Percentiles rank a stretch among this genome's conserved stretches.
Evolutionary conservation across 2,113 vertebrate species (phyloP).

Genomic region (Scophthalmus maximus): DNA sequence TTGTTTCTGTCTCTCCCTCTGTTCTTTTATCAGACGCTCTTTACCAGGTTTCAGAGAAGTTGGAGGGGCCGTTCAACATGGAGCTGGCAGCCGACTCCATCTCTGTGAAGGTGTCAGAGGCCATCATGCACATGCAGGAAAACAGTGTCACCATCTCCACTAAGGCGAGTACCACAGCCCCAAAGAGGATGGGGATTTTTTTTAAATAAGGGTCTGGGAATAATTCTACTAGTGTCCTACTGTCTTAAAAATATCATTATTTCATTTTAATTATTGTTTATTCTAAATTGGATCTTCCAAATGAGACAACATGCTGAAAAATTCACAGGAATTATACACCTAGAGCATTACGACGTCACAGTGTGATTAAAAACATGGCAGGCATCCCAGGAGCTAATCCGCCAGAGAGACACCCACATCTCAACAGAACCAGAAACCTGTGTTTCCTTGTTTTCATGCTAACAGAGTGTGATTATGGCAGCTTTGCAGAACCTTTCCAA

Average conservation of each 20-base stretch:
- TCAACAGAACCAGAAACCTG: constrained; percentile 9
- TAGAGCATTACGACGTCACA: constrained; percentile 10
- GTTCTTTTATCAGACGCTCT: constrained; percentile 81
- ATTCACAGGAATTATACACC: constrained; percentile 7
- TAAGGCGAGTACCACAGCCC: too few species aligned
- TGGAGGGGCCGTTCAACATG: constrained; percentile 89
- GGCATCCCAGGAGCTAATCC: constrained; percentile 45
- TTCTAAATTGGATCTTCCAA: constrained; percentile 24
- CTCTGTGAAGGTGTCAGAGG: constrained; percentile 90
- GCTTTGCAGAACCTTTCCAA: background rate
- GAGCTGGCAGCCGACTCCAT: constrained; percentile 89
- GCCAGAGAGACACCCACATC: constrained; percentile 58
- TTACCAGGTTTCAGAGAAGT: constrained; percentile 86
- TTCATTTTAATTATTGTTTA: constrained; percentile 15
- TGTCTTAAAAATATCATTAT: constrained; percentile 13
- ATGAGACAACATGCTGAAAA: constrained; percentile 22
- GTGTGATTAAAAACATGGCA: constrained; percentile 54
- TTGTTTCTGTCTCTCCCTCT: constrained; percentile 9
- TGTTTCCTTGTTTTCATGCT: constrained; percentile 6
- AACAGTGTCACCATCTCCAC: constrained; percentile 87
- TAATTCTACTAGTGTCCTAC: too few species aligned
- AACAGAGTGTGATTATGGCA: background rate
- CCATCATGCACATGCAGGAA: constrained; percentile 91
- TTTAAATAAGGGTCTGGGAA: too few species aligned
- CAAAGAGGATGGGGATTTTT: background rate